These are phyloP conservation scores for Julus scandinavius DNA, from an alignment of 2,888 invertebrate species.

Conservation along the genomic window DNA sequence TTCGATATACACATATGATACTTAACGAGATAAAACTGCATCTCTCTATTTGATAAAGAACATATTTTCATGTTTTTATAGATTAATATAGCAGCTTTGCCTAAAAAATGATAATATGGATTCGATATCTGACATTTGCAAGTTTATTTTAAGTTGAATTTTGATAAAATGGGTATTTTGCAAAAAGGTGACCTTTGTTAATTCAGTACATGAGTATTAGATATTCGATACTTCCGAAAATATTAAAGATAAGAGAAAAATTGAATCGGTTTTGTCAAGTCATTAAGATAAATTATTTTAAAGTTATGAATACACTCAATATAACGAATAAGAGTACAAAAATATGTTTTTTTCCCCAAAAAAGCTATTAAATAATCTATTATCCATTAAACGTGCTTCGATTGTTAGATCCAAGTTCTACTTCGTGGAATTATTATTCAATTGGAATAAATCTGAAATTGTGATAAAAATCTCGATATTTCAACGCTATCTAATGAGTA, in stretches of 20 bases:
- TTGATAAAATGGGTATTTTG: not conserved
- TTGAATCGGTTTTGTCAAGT: not conserved
- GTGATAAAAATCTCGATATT: not conserved
- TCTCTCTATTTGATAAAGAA: not conserved
- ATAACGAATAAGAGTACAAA: too few species aligned
- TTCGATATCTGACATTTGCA: constrained; percentile 29
- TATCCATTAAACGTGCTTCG: too few species aligned
- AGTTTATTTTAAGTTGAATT: not conserved
- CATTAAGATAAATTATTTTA: not conserved
- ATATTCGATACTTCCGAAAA: not conserved
- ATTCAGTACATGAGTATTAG: not conserved
- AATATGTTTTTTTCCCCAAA: too few species aligned
- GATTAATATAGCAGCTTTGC: constrained; percentile 3
- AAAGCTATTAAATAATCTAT: too few species aligned
- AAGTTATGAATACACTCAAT: too few species aligned
- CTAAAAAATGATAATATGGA: constrained; percentile 31
- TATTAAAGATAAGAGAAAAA: not conserved
- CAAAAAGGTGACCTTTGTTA: not conserved
- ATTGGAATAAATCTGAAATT: not conserved
- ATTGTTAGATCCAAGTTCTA: too few species aligned
- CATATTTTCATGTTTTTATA: not conserved
- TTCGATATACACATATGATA: not conserved
- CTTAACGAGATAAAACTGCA: not conserved
- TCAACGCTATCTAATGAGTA: not conserved
- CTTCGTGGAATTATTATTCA: not conserved